Evolutionary conservation across 2,888 invertebrate genomes (phyloP).

Genomic region (Ashinkailepas kermadecensis): DNA sequence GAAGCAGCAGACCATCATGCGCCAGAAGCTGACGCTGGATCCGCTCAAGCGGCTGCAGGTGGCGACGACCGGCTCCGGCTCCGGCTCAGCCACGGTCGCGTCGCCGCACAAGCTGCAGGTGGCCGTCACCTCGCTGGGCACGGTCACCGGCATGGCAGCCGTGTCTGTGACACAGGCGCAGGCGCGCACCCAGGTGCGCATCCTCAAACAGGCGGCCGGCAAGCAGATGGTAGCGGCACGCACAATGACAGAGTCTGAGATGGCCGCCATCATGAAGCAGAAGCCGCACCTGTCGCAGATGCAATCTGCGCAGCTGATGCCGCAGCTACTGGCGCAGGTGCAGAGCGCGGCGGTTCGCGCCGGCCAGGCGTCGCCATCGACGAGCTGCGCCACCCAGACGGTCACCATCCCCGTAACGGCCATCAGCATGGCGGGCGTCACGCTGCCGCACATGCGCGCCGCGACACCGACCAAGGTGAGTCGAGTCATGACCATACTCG

Average conservation of each 20-base stretch:
- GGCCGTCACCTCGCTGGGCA: slow-evolving; percentile 37
- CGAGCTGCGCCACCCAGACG: slow-evolving; percentile 35
- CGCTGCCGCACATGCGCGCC: slow-evolving; percentile 45
- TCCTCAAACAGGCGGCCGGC: slow-evolving; percentile 31
- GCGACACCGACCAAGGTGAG: slow-evolving; percentile 27
- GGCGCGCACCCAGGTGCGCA: slow-evolving; percentile 31
- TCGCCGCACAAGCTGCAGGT: slow-evolving; percentile 41
- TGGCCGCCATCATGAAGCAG: slow-evolving; percentile 50
- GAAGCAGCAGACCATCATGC: slow-evolving; percentile 44
- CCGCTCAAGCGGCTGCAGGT: slow-evolving; percentile 19
- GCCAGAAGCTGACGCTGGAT: slow-evolving; percentile 19
- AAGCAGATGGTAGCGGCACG: slow-evolving; percentile 35
- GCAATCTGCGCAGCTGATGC: slow-evolving; percentile 40
- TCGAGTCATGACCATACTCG: too few relatives aligned
- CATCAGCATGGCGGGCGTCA: slow-evolving; percentile 41
- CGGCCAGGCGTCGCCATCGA: slow-evolving; percentile 42
- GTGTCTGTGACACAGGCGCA: slow-evolving; percentile 30
- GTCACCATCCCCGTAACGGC: slow-evolving; percentile 50
- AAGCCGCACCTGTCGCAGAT: slow-evolving; percentile 39
- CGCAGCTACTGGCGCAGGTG: slow-evolving; percentile 54
- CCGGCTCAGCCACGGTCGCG: slow-evolving; percentile 25
- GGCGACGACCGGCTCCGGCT: slow-evolving; percentile 40
- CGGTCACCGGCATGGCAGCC: slow-evolving; percentile 22
- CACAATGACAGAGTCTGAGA: slow-evolving; percentile 51
- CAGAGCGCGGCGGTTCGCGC: slow-evolving; percentile 48